A percentile compares a stretch with the other conserved stretches of the same genome.
Conservation (phyloP, 2,888 invertebrate species). For the Plagodis dolabraria region DNA sequence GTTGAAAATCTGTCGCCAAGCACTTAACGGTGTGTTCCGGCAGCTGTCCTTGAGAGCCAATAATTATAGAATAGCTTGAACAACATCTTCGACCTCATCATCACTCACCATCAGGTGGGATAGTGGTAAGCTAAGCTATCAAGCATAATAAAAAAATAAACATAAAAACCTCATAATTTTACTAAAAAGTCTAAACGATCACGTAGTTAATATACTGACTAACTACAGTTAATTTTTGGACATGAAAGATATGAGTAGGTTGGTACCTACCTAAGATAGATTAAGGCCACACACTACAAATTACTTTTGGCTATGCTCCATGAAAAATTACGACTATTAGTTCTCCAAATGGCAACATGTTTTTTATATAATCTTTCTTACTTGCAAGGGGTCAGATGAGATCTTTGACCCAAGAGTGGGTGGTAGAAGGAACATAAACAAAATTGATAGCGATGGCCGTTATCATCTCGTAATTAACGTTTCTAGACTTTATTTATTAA, state of each 20-base stretch:
- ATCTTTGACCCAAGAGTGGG: conserved; percentile 23
- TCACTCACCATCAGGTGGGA: too few relatives aligned
- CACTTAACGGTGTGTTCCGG: too few relatives aligned
- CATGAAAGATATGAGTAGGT: not conserved
- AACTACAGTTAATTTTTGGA: not conserved
- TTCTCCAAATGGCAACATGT: not conserved
- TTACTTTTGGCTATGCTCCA: not conserved
- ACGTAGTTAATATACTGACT: too few relatives aligned
- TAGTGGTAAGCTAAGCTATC: too few relatives aligned
- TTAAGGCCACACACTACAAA: not conserved
- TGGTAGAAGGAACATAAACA: conserved; percentile 13
- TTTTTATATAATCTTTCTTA: not conserved
- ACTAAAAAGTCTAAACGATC: not conserved
- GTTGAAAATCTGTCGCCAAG: too few relatives aligned
- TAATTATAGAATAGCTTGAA: too few relatives aligned
- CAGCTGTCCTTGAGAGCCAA: too few relatives aligned
- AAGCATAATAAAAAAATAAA: too few relatives aligned
- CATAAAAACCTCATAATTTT: too few relatives aligned
- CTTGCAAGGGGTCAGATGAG: conserved; percentile 10
- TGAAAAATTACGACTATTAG: not conserved
- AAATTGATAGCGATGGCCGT: conserved; percentile 11
- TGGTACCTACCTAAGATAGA: not conserved
- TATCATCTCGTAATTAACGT: too few relatives aligned
- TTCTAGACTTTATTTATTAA: too few relatives aligned
- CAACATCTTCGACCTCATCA: too few relatives aligned